Conservation (phyloP, 2,888 invertebrate genomes). For the Oscheius sp. region DNA sequence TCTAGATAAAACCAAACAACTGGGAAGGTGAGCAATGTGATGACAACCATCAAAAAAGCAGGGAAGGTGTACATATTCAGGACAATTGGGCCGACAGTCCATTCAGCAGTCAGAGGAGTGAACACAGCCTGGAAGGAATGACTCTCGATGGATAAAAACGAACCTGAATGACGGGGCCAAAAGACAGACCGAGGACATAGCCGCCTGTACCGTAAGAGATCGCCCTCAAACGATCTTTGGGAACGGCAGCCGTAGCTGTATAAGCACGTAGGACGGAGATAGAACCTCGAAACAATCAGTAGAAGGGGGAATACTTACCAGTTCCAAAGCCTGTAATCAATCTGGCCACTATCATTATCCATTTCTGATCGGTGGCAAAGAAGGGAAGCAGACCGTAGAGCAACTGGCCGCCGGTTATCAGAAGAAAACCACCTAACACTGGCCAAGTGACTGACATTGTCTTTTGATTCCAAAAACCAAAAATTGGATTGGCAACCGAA, state of each 20-base stretch:
- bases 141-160: too few species aligned
- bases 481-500: slow-evolving; percentile 51
- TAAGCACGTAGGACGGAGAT: slow-evolving; percentile 52
- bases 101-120: slow-evolving; percentile 50
- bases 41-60: slow-evolving; percentile 52
- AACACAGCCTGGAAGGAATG: slow-evolving; percentile 40
- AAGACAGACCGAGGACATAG: slow-evolving; percentile 51
- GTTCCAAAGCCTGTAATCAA: slow-evolving; percentile 50
- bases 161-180: slow-evolving; percentile 54
- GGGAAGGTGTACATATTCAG: slow-evolving; percentile 55
- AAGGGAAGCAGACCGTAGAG: slow-evolving; percentile 45
- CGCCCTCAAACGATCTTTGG: slow-evolving; percentile 49
- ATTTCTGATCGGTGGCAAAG: slow-evolving; percentile 38
- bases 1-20: slow-evolving; percentile 49
- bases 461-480: slow-evolving; percentile 51
- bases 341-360: slow-evolving; percentile 51
- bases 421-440: slow-evolving; percentile 41
- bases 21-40: slow-evolving; percentile 41
- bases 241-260: slow-evolving; percentile 49
- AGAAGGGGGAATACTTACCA: slow-evolving; percentile 10
- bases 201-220: slow-evolving; percentile 55
- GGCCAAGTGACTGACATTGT: slow-evolving; percentile 47
- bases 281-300: slow-evolving; percentile 14
- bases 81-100: slow-evolving; percentile 17
- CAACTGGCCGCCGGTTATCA: slow-evolving; percentile 41